phyloP scores from a whole-genome alignment of 2,113 vertebrate species.

The Phasianus colchicus region DNA sequence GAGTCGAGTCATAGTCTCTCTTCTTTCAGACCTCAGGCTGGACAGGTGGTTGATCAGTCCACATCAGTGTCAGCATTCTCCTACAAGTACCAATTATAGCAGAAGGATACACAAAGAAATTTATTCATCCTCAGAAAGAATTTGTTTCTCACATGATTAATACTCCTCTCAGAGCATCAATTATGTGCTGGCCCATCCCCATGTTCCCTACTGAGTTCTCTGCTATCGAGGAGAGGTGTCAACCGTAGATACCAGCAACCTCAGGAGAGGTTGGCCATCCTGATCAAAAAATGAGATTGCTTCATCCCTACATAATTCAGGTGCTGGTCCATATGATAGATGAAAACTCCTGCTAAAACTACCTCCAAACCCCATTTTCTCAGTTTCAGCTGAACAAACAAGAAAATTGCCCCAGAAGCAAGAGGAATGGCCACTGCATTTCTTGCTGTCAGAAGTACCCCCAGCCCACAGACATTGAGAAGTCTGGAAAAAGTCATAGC shows the following conservation, averaged over 20 bases:
- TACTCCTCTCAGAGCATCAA: neutral
- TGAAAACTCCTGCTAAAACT: neutral
- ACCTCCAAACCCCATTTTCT: neutral
- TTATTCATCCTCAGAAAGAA: neutral
- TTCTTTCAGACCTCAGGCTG: neutral
- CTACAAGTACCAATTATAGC: neutral
- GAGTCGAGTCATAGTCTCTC: neutral
- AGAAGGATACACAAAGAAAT: neutral
- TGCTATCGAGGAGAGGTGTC: neutral
- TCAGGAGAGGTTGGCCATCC: neutral
- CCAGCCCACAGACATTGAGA: neutral
- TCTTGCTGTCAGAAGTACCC: neutral
- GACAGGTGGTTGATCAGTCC: neutral
- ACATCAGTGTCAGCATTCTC: fast-evolving
- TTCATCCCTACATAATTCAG: no score
- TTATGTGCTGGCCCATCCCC: fast-evolving
- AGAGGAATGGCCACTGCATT: neutral
- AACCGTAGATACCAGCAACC: neutral
- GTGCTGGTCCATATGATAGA: neutral
- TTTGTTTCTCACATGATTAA: neutral
- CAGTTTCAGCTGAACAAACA: neutral
- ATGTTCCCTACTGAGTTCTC: neutral
- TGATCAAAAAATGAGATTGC: neutral
- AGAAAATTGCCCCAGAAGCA: neutral
- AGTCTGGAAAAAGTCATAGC: neutral